A percentile compares a stretch with the other conserved stretches of the same genome.
phyloP scores from a whole-genome alignment of 2,888 invertebrate species.

The Dasypogon diadema region DNA sequence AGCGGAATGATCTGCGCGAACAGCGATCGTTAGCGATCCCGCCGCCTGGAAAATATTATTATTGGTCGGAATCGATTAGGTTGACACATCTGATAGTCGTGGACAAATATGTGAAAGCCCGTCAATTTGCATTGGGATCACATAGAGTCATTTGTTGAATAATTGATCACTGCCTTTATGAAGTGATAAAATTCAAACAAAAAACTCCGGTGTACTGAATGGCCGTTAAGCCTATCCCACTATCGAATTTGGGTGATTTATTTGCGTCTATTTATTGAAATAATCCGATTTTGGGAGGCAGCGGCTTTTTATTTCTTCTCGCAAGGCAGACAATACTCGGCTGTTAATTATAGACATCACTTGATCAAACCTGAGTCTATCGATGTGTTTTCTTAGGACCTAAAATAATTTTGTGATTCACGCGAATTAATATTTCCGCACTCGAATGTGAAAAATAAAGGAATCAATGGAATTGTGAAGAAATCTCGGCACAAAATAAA shows the following conservation, averaged over 20 bases:
- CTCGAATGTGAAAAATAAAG: background rate
- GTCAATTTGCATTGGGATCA: conserved; percentile 34
- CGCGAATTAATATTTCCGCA: background rate
- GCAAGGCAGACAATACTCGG: no score
- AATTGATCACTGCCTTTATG: conserved; percentile 5
- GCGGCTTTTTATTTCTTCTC: no score
- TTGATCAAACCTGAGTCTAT: no score
- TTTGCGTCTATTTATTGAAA: no score
- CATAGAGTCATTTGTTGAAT: conserved; percentile 38
- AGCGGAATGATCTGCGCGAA: background rate
- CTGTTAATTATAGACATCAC: no score
- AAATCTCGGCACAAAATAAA: background rate
- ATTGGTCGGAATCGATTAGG: conserved; percentile 10
- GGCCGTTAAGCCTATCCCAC: no score
- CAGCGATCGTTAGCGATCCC: background rate
- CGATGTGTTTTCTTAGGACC: background rate
- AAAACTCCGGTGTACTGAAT: background rate
- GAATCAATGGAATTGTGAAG: background rate
- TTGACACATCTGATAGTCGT: conserved; percentile 25
- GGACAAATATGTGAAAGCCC: conserved; percentile 28
- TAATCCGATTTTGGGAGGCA: no score
- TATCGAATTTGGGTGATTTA: no score
- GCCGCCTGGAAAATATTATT: conserved; percentile 16
- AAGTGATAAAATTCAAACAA: background rate
- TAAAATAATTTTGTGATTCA: background rate